These are phyloP conservation scores for Phymanthus crucifer DNA, from an alignment of 92 coral and sea anemone genomes.

Conservation along the genomic window DNA sequence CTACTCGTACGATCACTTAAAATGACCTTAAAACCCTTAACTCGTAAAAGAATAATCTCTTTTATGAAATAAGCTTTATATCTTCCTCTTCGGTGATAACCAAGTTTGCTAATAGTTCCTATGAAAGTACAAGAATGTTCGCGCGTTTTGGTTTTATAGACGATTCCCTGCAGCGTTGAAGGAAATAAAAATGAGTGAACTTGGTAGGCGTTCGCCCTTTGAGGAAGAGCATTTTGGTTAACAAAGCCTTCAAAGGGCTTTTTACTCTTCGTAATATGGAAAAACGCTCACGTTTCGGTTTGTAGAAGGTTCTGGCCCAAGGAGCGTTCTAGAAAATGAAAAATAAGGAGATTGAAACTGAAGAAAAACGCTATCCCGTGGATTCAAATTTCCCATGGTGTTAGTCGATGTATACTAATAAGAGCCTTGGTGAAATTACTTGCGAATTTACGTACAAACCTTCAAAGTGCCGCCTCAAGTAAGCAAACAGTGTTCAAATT, in stretches of 20 bases:
- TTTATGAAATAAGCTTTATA: not conserved
- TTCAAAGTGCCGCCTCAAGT: constrained; percentile 12
- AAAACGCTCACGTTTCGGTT: too few species aligned
- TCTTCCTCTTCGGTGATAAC: not conserved
- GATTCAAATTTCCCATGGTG: not conserved
- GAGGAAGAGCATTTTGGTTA: too few species aligned
- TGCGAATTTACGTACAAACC: not conserved
- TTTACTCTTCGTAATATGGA: too few species aligned
- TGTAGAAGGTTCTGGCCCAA: too few species aligned
- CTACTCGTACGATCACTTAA: not conserved
- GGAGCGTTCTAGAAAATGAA: too few species aligned
- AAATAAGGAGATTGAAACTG: too few species aligned
- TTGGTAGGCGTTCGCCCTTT: too few species aligned
- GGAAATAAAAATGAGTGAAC: not conserved
- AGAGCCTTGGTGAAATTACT: not conserved
- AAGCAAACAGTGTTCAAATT: constrained; percentile 2
- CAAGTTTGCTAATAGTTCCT: not conserved
- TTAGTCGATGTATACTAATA: not conserved
- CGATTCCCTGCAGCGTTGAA: not conserved
- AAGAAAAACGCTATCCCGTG: not conserved
- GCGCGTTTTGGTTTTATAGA: not conserved
- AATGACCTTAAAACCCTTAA: not conserved
- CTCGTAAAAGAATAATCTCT: not conserved
- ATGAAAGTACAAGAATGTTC: not conserved
- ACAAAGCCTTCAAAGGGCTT: too few species aligned